Evolutionary conservation across 2,888 invertebrate genomes (phyloP).

Genomic region (Coenonympha arcania): DNA sequence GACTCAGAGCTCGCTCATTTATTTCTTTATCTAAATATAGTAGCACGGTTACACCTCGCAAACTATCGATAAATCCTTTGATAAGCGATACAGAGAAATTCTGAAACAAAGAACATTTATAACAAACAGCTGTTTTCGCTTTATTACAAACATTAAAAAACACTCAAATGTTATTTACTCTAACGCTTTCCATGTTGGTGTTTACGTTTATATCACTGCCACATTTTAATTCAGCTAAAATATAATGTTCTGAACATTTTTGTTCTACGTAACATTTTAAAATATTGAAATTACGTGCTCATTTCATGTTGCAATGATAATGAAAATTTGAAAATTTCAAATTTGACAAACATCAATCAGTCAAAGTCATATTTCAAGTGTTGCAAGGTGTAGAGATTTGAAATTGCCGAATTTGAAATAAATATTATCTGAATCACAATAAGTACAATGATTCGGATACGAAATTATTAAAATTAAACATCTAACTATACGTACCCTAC

Average conservation of each 20-base stretch:
- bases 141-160: constrained; percentile 23
- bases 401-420: background rate
- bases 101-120: constrained; percentile 67
- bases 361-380: too few relatives aligned
- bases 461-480: too few relatives aligned
- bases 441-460: too few relatives aligned
- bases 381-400: background rate
- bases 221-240: constrained; percentile 34
- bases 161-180: constrained; percentile 35
- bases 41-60: constrained; percentile 82
- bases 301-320: too few relatives aligned
- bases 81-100: constrained; percentile 77
- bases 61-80: constrained; percentile 84
- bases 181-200: constrained; percentile 52
- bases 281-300: too few relatives aligned
- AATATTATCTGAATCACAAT: too few relatives aligned
- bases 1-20: constrained; percentile 75
- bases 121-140: constrained; percentile 17
- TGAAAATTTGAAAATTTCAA: too few relatives aligned
- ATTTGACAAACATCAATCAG: too few relatives aligned
- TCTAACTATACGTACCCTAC: too few relatives aligned
- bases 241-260: constrained; percentile 16
- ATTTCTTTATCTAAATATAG: constrained; percentile 87
- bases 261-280: constrained; percentile 22
- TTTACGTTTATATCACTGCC: constrained; percentile 21